These are phyloP conservation scores for Lasioglossum malachurum DNA, from an alignment of 2,888 invertebrate species.

Conservation along the genomic window DNA sequence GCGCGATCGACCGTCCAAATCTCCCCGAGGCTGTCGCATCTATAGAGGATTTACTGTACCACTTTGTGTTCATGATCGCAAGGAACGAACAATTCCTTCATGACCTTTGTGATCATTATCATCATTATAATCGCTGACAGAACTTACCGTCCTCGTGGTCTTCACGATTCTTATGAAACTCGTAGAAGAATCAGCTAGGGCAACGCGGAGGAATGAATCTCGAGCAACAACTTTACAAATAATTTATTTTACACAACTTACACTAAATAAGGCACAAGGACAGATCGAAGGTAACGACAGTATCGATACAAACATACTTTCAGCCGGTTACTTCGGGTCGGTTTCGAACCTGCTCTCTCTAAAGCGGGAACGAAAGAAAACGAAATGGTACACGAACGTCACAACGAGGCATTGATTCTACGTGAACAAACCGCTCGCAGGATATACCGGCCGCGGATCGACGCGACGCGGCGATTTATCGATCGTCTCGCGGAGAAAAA, in stretches of 20 bases:
- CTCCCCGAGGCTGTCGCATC: no score
- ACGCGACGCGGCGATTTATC: constrained; percentile 13
- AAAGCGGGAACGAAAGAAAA: constrained; percentile 21
- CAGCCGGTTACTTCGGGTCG: constrained; percentile 39
- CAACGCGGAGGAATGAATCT: not conserved
- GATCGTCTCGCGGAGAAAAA: constrained; percentile 15
- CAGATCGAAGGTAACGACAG: constrained; percentile 66
- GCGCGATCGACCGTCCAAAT: no score
- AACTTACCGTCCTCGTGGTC: not conserved
- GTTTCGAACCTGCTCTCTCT: constrained; percentile 37
- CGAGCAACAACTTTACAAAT: constrained; percentile 69
- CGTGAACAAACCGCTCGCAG: constrained; percentile 45
- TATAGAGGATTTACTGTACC: no score
- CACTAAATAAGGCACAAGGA: constrained; percentile 72
- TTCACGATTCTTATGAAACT: not conserved
- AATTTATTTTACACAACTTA: constrained; percentile 80
- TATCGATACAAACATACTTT: constrained; percentile 57
- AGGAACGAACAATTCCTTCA: no score
- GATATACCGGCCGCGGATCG: not conserved
- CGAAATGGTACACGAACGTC: constrained; percentile 27
- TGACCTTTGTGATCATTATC: not conserved
- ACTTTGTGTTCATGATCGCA: no score
- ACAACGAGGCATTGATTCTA: constrained; percentile 43
- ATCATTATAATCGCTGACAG: not conserved
- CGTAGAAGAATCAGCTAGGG: not conserved